Percentiles rank a stretch among this genome's conserved stretches.
These are phyloP conservation scores for Trichonephila inaurata DNA, from an alignment of 1,140 invertebrate species.

Conservation along the genomic window DNA sequence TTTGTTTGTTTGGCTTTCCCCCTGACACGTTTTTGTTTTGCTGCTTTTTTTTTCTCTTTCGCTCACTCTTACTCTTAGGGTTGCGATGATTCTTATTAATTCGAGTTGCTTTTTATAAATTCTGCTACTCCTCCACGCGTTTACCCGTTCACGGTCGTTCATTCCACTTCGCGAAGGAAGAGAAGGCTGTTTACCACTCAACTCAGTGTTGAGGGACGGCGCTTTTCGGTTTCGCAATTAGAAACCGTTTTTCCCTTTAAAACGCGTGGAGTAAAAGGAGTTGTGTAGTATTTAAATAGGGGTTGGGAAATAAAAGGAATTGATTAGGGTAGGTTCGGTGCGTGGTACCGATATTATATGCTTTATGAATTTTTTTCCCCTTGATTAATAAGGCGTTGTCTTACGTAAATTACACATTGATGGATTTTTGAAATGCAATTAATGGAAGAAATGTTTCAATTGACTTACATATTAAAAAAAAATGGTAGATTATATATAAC, in stretches of 20 bases:
- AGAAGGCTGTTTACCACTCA: constrained; percentile 9
- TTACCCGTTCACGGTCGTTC: constrained; percentile 74
- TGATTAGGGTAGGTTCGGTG: neutral
- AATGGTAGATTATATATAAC: neutral
- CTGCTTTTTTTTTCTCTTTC: neutral
- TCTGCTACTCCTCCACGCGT: constrained; percentile 4
- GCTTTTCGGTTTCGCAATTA: neutral
- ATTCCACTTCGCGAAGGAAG: constrained; percentile 28
- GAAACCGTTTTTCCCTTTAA: neutral
- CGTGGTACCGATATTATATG: neutral
- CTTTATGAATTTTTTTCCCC: neutral
- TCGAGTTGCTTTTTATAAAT: constrained; percentile 22
- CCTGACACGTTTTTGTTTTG: constrained; percentile 70
- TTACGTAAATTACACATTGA: neutral
- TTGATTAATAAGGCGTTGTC: neutral
- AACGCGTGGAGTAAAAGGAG: neutral
- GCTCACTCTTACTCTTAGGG: constrained; percentile 60
- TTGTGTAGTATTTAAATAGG: neutral
- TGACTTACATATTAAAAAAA: neutral
- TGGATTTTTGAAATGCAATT: constrained; percentile 1
- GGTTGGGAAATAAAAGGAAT: neutral
- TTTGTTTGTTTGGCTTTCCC: constrained; percentile 65
- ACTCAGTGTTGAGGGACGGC: constrained; percentile 15
- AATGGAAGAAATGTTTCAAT: neutral
- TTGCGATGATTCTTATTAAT: constrained; percentile 42